These are phyloP conservation scores for Oryzias woworae DNA, from an alignment of 2,113 vertebrate genomes.

Conservation along the genomic window DNA sequence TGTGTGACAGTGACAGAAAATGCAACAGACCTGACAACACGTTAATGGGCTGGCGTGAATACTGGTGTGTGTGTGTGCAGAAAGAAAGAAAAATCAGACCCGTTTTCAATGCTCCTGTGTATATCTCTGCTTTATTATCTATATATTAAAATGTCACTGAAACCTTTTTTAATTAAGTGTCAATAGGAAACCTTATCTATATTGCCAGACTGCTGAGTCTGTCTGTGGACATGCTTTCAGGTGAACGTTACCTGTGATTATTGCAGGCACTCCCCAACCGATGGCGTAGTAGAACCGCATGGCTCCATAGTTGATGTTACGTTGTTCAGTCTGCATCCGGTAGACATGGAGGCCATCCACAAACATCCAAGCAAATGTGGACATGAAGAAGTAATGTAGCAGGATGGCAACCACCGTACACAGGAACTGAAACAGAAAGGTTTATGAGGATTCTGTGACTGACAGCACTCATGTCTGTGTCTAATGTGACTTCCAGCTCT, in stretches of 20 bases:
- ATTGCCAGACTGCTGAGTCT: constrained; percentile 26
- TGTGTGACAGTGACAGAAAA: constrained; percentile 11
- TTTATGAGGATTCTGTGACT: neutral
- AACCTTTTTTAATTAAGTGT: constrained; percentile 43
- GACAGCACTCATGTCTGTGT: no score
- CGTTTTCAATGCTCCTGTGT: constrained; percentile 37
- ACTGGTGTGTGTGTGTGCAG: neutral
- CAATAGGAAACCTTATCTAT: constrained; percentile 55
- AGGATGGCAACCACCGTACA: constrained; percentile 96
- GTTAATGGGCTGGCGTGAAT: constrained; percentile 1
- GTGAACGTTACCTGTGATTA: constrained; percentile 86
- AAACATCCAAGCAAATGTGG: constrained; percentile 94
- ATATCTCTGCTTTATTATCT: constrained; percentile 26
- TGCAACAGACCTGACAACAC: constrained; percentile 28
- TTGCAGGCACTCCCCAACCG: constrained; percentile 96
- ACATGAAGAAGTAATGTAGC: constrained; percentile 97
- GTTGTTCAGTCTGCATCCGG: constrained; percentile 94
- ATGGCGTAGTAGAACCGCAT: constrained; percentile 98
- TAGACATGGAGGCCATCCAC: constrained; percentile 96
- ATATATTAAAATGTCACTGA: constrained; percentile 56
- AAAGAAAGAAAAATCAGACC: constrained; percentile 9
- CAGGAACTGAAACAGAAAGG: constrained; percentile 80
- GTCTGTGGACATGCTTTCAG: neutral
- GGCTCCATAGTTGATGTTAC: constrained; percentile 93
- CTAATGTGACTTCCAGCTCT: no score